Base-by-base conservation (phyloP, 2,797 vertebrate species). In the Dermochelys coriacea region DNA sequence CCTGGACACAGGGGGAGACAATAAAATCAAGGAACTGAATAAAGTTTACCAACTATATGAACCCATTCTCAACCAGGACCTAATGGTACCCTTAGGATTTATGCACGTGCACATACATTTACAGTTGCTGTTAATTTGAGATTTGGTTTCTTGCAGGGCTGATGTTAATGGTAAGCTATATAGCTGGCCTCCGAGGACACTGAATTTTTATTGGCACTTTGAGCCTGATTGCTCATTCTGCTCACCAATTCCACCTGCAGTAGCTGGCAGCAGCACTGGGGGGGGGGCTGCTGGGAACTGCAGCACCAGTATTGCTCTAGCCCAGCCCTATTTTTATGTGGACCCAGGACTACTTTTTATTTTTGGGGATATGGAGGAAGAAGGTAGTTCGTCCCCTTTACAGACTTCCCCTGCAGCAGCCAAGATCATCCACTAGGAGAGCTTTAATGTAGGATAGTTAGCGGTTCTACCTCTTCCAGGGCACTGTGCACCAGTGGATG, bases 1-100 rank as follows among this genome's bases (percentile, higher is more conserved):
- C 97, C 94, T 99, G 97, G 99, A 99, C 27, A 98, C 98, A 0
- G 98, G 98, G 2, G 97, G 97, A 9, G 98, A 98, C 91, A 98
- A 98, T 96, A 99, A 98, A 94, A 98, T 99, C 94, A 98, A 98
- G 18, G 99, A 99, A 91, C 96, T 98, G 77, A 94, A 89, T 82
- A 96, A 95, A 95, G 98, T 99, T 96, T 98, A 98, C 97, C 98
- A 89, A 75, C 98, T 99, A 29, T 99, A 99, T 31, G 98, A 99
- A 49, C 92, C 97, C 1, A 99, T 99, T 95, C 98, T 99, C 94
- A 99, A 98, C 88, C 96, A 98, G 78, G 99, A 99, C 89, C 98
- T 99, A 47, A 98, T 98, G 98, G 99, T 99, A 98, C 97, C 3
- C 8, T 91, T 88, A 19, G n/a, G 78, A 5, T 82, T 37, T 90